Evolutionary conservation across 2,888 invertebrate genomes (phyloP).

Genomic region (Synanthedon andrenaeformis): DNA sequence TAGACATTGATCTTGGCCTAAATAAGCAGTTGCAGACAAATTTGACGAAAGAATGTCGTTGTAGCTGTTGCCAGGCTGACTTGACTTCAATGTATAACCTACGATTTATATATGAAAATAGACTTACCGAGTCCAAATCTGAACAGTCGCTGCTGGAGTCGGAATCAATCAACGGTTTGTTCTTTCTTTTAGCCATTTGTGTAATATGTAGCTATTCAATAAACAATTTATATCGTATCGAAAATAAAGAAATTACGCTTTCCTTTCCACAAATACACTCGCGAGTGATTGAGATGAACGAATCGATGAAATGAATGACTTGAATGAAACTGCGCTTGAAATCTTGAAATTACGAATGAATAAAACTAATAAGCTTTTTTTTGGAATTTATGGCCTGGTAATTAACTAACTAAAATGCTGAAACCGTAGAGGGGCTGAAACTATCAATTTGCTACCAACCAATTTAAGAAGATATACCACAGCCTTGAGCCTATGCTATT

Average conservation of each 20-base stretch:
- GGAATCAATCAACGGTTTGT: constrained; percentile 84
- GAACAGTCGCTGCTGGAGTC: constrained; percentile 86
- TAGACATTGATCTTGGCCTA: constrained; percentile 53
- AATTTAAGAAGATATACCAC: too few relatives aligned
- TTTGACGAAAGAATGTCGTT: constrained; percentile 43
- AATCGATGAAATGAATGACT: constrained; percentile 7
- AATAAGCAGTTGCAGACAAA: constrained; percentile 40
- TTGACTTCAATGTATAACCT: constrained; percentile 26
- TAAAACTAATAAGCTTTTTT: too few relatives aligned
- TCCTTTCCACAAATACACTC: constrained; percentile 9
- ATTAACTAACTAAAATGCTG: too few relatives aligned
- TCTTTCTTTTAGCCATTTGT: constrained; percentile 86
- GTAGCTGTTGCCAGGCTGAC: constrained; percentile 23
- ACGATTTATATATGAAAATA: constrained; percentile 20
- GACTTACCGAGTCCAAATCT: constrained; percentile 86
- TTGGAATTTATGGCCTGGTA: too few relatives aligned
- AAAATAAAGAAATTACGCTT: constrained; percentile 22
- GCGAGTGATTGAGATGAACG: constrained; percentile 11
- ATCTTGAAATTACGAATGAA: too few relatives aligned
- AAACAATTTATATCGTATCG: not conserved
- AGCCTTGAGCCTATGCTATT: too few relatives aligned
- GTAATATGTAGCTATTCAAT: constrained; percentile 16
- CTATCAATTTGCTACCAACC: too few relatives aligned
- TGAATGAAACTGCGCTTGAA: not conserved
- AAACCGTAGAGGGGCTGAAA: too few relatives aligned